A percentile compares a stretch with the other conserved stretches of the same genome.
Evolutionary conservation across 1,140 invertebrate species (phyloP).

Genomic region (Calycopis cecrops): DNA sequence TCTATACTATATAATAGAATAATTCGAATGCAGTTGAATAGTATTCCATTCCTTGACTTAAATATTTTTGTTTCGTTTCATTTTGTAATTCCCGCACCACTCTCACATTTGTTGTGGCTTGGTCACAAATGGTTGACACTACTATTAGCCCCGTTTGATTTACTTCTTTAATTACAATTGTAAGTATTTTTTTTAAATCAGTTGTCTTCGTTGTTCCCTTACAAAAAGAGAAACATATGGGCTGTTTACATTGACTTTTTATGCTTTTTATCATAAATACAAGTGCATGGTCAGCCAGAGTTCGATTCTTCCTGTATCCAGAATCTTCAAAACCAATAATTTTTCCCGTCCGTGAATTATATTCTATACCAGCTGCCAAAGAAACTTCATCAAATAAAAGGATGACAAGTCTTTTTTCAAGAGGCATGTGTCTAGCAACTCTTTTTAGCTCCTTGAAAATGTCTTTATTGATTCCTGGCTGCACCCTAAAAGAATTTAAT

Average conservation of each 20-base stretch:
- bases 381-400: constrained; percentile 31
- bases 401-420: constrained; percentile 24
- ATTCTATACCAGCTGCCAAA: constrained; percentile 15
- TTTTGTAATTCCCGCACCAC: too few species aligned
- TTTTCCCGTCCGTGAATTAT: constrained; percentile 22
- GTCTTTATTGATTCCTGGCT: constrained; percentile 21
- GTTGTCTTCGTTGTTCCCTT: constrained; percentile 14
- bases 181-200: too few species aligned
- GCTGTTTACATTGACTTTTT: constrained; percentile 28
- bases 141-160: too few species aligned
- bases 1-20: constrained; percentile 20
- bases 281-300: constrained; percentile 29
- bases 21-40: constrained; percentile 20
- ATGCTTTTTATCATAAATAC: constrained; percentile 32
- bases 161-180: constrained; percentile 27
- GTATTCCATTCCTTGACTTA: constrained; percentile 15
- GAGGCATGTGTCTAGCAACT: constrained; percentile 19
- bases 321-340: constrained; percentile 31
- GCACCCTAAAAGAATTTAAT: constrained; percentile 11
- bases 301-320: constrained; percentile 14
- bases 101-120: too few species aligned
- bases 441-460: constrained; percentile 22
- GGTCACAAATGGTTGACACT: too few species aligned
- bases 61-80: constrained; percentile 28
- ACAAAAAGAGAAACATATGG: constrained; percentile 25